Base-by-base conservation (phyloP, 1,140 invertebrate species). In the Achatina immaculata region DNA sequence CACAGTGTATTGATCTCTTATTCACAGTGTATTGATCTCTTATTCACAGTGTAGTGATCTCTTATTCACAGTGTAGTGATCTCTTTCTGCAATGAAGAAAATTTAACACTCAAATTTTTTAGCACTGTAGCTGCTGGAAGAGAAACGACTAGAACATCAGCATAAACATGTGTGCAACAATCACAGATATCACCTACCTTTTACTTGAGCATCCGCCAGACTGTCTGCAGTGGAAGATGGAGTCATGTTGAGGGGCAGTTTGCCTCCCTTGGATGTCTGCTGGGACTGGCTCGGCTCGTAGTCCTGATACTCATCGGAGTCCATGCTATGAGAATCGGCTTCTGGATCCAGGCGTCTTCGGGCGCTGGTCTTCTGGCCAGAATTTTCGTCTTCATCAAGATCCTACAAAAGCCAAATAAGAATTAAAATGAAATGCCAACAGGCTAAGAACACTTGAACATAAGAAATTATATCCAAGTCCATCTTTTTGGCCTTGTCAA, bases 161-260 rank as follows among this genome's bases (percentile, higher is more conserved):
- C n/a, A n/a, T n/a, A n/a, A n/a, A n/a, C n/a, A n/a, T n/a, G n/a
- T n/a, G n/a, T n/a, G n/a, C n/a, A n/a, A n/a, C n/a, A n/a, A n/a
- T n/a, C n/a, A n/a, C n/a, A n/a, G n/a, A n/a, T n/a, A n/a, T n/a
- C 28, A 45, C 68, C 28, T 11, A 80, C 78, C 87, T 82, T 91
- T 90, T 16, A 77, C 79, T 42, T 88, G 88, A 24, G 85, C 83
- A 16, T 90, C 90, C 0, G 83, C 83, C 62, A 90, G 78, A 77
- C 88, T 90, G 62, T 90, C 89, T 69, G 80, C 83, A 21, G 90
- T 90, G n/a, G 84, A 85, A 21, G 90, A 91, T 79, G 89, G 88
- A 55, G 86, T 84, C 62, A 90, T 88, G 48, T 55, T 69, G 16
- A 81, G 55, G 3, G 71, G 77, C 69, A 48, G 80, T 62, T 72